phyloP scores from a whole-genome alignment of 2,888 invertebrate species.

The Colostygia pectinataria region DNA sequence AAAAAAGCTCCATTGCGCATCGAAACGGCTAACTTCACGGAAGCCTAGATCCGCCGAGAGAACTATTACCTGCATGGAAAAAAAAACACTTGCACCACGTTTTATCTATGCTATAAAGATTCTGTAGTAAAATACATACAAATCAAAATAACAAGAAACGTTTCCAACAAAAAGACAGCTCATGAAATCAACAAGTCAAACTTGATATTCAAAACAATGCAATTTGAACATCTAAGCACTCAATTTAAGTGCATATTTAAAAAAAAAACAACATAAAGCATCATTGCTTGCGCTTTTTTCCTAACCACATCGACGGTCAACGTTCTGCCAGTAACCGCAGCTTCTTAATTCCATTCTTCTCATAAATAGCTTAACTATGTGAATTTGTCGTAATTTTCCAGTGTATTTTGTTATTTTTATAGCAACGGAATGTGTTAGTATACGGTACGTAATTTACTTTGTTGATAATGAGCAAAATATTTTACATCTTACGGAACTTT shows the following conservation, averaged over 20 bases:
- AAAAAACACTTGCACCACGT: too few relatives aligned
- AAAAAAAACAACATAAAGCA: not conserved
- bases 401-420: conserved; percentile 15
- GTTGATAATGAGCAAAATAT: not conserved
- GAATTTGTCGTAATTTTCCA: conserved; percentile 44
- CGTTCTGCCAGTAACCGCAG: conserved; percentile 50
- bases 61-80: too few relatives aligned
- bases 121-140: too few relatives aligned
- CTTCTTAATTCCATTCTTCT: conserved; percentile 45
- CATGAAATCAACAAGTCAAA: too few relatives aligned
- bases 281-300: conserved; percentile 27
- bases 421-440: conserved; percentile 1
- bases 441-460: not conserved
- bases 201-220: too few relatives aligned
- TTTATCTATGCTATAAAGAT: too few relatives aligned
- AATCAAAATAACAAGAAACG: too few relatives aligned
- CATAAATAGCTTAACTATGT: conserved; percentile 39
- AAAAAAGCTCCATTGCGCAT: too few relatives aligned
- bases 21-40: too few relatives aligned
- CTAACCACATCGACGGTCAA: conserved; percentile 50
- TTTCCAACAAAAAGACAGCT: too few relatives aligned
- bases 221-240: not conserved
- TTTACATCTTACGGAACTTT: not conserved
- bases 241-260: not conserved
- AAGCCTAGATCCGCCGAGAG: too few relatives aligned